Evolutionary conservation across 2,888 invertebrate genomes (phyloP).

Genomic region (Lasioglossum marginatum): DNA sequence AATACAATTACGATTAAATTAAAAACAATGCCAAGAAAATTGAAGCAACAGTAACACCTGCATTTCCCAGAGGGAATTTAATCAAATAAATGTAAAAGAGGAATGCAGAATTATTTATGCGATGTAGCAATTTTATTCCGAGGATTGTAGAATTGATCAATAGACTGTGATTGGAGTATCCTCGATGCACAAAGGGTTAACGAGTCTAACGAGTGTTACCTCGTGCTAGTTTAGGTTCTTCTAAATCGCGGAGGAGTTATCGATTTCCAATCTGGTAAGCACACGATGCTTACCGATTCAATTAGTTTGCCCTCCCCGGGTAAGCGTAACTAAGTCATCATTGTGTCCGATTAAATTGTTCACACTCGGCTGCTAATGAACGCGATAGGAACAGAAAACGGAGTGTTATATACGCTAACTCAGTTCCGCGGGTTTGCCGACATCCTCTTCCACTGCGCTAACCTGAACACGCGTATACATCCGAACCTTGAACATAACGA

Average conservation of each 20-base stretch:
- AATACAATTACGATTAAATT: too few relatives aligned
- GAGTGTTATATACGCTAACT: not conserved
- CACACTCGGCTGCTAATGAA: conserved; percentile 14
- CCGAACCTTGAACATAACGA: not conserved
- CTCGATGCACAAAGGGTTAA: not conserved
- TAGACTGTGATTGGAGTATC: too few relatives aligned
- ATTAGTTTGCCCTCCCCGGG: not conserved
- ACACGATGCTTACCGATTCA: not conserved
- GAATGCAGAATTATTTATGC: not conserved
- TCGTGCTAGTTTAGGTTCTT: not conserved
- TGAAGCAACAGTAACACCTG: too few relatives aligned
- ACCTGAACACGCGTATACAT: not conserved
- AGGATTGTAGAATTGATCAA: too few relatives aligned
- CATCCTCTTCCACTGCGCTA: not conserved
- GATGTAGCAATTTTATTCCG: too few relatives aligned
- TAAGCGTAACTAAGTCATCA: not conserved
- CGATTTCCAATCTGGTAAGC: not conserved
- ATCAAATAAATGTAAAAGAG: not conserved
- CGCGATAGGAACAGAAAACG: not conserved
- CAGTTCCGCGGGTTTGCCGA: not conserved
- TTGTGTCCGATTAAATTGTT: not conserved
- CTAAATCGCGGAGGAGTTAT: not conserved
- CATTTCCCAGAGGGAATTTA: not conserved
- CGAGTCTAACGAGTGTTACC: not conserved
- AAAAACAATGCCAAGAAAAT: too few relatives aligned